A percentile compares a stretch with the other conserved stretches of the same genome.
Evolutionary conservation across 2,888 invertebrate species (phyloP).

Genomic region (Aleiodes alternator): DNA sequence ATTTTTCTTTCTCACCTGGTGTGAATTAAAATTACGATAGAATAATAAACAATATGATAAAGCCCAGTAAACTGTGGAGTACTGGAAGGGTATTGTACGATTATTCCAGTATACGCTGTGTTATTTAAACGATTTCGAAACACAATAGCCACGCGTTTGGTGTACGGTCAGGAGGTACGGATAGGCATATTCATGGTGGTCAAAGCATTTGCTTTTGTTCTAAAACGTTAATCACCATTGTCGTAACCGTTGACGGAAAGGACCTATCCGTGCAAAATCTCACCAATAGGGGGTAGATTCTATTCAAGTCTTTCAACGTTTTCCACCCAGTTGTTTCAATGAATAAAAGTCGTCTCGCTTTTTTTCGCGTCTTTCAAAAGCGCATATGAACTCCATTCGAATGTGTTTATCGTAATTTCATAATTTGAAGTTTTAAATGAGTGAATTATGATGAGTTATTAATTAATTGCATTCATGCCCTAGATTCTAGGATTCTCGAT

Average conservation of each 20-base stretch:
- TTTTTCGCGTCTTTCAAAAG: not conserved
- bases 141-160: constrained; percentile 18
- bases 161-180: constrained; percentile 17
- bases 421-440: not conserved
- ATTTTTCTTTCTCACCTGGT: constrained; percentile 17
- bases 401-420: constrained; percentile 1
- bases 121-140: constrained; percentile 22
- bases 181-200: constrained; percentile 26
- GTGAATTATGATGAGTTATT: not conserved
- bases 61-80: constrained; percentile 4
- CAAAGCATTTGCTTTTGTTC: constrained; percentile 32
- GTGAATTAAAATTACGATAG: constrained; percentile 18
- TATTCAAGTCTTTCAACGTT: constrained; percentile 13
- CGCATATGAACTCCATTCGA: not conserved
- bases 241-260: constrained; percentile 14
- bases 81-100: constrained; percentile 5
- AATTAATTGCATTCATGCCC: not conserved
- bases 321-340: constrained; percentile 15
- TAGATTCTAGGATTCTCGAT: not conserved
- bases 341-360: constrained; percentile 7
- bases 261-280: constrained; percentile 31
- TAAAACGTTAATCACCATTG: constrained; percentile 27
- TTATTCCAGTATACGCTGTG: constrained; percentile 3
- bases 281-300: constrained; percentile 26
- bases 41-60: constrained; percentile 20